Conservation (phyloP, 2,888 invertebrate species). For the Luperina nickerlii region DNA sequence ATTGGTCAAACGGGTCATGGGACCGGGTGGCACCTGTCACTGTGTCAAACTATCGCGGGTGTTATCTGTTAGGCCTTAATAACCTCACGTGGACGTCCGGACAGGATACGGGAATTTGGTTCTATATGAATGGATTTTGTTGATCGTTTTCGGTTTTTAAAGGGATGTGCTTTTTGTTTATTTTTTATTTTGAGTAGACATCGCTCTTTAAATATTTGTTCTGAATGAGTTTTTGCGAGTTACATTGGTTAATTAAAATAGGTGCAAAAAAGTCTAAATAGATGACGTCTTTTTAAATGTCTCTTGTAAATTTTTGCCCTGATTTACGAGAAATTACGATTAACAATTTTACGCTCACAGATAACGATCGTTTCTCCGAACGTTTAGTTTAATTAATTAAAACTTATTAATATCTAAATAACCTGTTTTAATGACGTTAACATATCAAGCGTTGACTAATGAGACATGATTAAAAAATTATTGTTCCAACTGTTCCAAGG, state of each 20-base stretch:
- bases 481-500: constrained; percentile 2
- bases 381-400: constrained; percentile 13
- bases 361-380: neutral
- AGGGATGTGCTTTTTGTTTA: constrained; percentile 14
- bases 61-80: constrained; percentile 79
- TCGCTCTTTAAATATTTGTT: neutral
- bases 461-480: constrained; percentile 17
- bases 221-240: neutral
- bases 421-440: constrained; percentile 12
- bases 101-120: constrained; percentile 66
- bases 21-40: constrained; percentile 82
- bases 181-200: neutral
- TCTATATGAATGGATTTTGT: constrained; percentile 53
- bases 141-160: constrained; percentile 40
- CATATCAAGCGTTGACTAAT: constrained; percentile 24
- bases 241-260: neutral
- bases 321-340: neutral
- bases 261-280: neutral
- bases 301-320: neutral
- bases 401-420: constrained; percentile 6
- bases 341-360: constrained; percentile 23
- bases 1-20: constrained; percentile 83
- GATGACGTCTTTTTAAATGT: neutral
- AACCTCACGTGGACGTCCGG: constrained; percentile 71
- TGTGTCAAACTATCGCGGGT: constrained; percentile 78